A percentile compares a stretch with the other conserved stretches of the same genome.
Evolutionary conservation across 2,888 invertebrate genomes (phyloP).

Genomic region (Chesias legatella): DNA sequence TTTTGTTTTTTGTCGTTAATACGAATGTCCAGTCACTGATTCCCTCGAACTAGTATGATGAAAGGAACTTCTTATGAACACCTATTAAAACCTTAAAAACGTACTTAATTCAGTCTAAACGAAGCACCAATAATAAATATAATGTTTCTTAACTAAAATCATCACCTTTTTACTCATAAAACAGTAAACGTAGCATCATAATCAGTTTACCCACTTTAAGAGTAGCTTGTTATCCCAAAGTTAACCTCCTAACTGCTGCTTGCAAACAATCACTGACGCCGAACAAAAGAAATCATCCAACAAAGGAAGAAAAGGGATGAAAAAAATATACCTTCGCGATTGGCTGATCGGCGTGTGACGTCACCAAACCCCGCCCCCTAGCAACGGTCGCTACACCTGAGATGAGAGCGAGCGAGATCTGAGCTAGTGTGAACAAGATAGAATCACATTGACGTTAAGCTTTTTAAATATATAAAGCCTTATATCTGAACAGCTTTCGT

Average conservation of each 20-base stretch:
- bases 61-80: too few relatives aligned
- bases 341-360: conserved; percentile 66
- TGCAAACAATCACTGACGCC: conserved; percentile 48
- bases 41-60: too few relatives aligned
- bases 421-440: conserved; percentile 56
- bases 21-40: too few relatives aligned
- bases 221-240: conserved; percentile 53
- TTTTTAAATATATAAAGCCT: conserved; percentile 24
- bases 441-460: conserved; percentile 48
- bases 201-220: conserved; percentile 35
- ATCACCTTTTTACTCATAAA: too few relatives aligned
- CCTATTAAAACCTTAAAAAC: too few relatives aligned
- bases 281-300: conserved; percentile 63
- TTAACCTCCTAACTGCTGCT: conserved; percentile 43
- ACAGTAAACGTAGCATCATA: conserved; percentile 31
- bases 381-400: conserved; percentile 76
- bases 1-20: too few relatives aligned
- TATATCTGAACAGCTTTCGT: conserved; percentile 17
- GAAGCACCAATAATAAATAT: too few relatives aligned
- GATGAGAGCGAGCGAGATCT: conserved; percentile 66
- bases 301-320: conserved; percentile 56
- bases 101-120: too few relatives aligned
- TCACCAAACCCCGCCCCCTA: conserved; percentile 74
- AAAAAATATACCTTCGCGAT: conserved; percentile 56
- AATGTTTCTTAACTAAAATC: too few relatives aligned